Evolutionary conservation across 2,888 invertebrate species (phyloP), one percentile per base, ranked within the genome.

Genomic region (Eupithecia centaureata): DNA sequence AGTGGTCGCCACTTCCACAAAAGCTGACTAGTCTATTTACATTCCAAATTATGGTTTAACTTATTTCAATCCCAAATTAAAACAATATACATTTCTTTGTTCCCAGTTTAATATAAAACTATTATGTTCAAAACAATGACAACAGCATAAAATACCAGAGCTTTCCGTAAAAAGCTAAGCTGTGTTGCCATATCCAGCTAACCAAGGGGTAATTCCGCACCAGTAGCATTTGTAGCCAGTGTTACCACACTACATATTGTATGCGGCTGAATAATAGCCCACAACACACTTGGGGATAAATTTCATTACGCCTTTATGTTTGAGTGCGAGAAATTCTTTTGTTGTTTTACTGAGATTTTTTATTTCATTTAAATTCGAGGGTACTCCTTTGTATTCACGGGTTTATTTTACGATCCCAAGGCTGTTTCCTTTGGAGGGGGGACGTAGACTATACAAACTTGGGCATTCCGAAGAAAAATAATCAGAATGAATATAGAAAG

Each of bases 231-330:
- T 87, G 90, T 84, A 86, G 86, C 89, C 86, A 91, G 90, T 87
- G 90, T 90, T 83, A 87, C 86, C 78, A 79, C 86, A 88, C 87
- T 90, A 89, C 90, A 91, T 91, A 90, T 89, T 90, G 89, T 91
- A 87, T 86, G 90, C 79, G 86, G 87, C 82, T 90, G 91, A 91
- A 90, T 91, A 92, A 92, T 90, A 89, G 85, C 80, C 86, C 84
- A 83, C 86, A 87, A 88, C 88, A 89, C 91, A 88, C 91, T 84
- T 81, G 91, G 90, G 91, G 87, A 91, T 92, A 88, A 89, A 92
- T 92, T 91, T 92, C 89, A 92, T 92, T 91, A 90, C 82, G 86
- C 87, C 87, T 89, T 88, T 86, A 87, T 85, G 86, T 86, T 86
- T 82, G 82, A 82, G 80, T 84, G 84, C 84, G 83, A 82, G 85